phyloP scores from a whole-genome alignment of 1,140 invertebrate species.

The Drosophila albomicans region DNA sequence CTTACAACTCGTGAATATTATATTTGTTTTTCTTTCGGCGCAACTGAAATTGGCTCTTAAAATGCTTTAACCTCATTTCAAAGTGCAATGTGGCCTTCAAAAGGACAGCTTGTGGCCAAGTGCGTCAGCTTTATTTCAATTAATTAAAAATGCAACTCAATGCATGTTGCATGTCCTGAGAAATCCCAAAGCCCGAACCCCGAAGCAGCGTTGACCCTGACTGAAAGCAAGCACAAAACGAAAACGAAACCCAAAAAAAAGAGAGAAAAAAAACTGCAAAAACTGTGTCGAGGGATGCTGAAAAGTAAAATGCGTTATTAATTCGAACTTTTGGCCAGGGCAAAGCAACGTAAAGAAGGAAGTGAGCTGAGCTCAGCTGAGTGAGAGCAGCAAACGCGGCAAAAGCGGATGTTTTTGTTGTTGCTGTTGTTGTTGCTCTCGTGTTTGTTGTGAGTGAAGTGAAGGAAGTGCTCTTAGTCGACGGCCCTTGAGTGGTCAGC shows the following conservation, averaged over 20 bases:
- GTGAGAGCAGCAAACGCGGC: neutral
- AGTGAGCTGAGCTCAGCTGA: neutral
- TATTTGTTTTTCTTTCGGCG: constrained; percentile 11
- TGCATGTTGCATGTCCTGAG: constrained; percentile 47
- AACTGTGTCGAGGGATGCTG: constrained; percentile 51
- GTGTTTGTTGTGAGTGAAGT: constrained; percentile 27
- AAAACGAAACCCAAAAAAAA: neutral
- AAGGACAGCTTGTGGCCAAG: constrained; percentile 31
- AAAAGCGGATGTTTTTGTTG: neutral
- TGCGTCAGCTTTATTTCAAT: constrained; percentile 50
- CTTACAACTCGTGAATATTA: neutral
- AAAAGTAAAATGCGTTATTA: constrained; percentile 51
- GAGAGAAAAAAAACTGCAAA: constrained; percentile 1
- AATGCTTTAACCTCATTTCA: constrained; percentile 35
- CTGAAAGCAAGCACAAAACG: constrained; percentile 5
- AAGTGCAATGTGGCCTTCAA: constrained; percentile 35
- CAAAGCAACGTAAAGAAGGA: neutral
- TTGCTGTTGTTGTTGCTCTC: constrained; percentile 10
- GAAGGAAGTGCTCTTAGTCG: constrained; percentile 40
- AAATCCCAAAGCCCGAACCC: constrained; percentile 25
- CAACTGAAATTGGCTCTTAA: constrained; percentile 32
- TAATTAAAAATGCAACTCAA: constrained; percentile 57
- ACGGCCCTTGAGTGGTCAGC: constrained; percentile 44
- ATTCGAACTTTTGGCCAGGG: constrained; percentile 38
- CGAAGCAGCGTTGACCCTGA: constrained; percentile 36